These are phyloP conservation scores for Oncorhynchus tshawytscha DNA, from an alignment of 2,113 vertebrate species.

Conservation along the genomic window DNA sequence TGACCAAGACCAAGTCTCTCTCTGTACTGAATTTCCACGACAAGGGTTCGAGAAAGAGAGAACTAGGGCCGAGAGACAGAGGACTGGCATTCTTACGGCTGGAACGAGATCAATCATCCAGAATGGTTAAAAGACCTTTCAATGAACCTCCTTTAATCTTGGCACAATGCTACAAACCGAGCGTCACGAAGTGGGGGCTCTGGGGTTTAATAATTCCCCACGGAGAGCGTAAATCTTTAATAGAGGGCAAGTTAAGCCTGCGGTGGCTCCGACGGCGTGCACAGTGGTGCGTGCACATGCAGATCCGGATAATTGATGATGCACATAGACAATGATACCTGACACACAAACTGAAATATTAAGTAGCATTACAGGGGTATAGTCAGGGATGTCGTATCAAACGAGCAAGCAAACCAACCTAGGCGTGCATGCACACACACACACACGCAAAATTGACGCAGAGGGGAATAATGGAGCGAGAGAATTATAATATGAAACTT, in stretches of 20 bases:
- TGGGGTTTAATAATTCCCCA: constrained; percentile 66
- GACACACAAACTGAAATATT: not conserved
- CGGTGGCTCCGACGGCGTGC: not conserved
- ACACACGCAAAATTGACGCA: not conserved
- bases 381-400: not conserved
- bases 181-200: constrained; percentile 50
- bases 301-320: not conserved
- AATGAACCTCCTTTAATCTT: constrained; percentile 70
- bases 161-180: constrained; percentile 67
- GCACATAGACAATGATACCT: not conserved
- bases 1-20: too few species aligned
- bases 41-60: not conserved
- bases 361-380: too few species aligned
- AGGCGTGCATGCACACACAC: not conserved
- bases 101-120: constrained; percentile 61
- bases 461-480: not conserved
- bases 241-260: constrained; percentile 62
- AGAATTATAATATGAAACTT: constrained; percentile 49
- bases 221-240: constrained; percentile 66
- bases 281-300: constrained; percentile 2
- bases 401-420: not conserved
- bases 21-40: too few species aligned
- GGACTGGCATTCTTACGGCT: constrained; percentile 28
- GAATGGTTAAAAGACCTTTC: constrained; percentile 66
- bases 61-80: not conserved